Base-by-base conservation (phyloP, 2,797 vertebrate species). In the Natrix natrix region DNA sequence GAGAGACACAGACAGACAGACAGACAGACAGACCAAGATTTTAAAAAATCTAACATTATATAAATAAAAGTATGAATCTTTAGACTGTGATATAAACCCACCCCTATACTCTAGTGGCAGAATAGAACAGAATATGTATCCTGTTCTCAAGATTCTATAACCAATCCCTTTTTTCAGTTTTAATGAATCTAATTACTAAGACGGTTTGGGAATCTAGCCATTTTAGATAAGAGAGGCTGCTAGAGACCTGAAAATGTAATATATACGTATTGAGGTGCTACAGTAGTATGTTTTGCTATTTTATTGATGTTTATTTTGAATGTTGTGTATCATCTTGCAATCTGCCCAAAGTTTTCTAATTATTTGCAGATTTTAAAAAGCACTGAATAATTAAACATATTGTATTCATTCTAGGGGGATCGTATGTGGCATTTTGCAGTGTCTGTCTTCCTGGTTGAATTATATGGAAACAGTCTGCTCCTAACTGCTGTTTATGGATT, bases 381-480 rank as follows among this genome's bases (percentile, higher is more conserved):
- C 0, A 4, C 24, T 32, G 37, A 26, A 60, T 59, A 87, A 96
- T 6, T 32, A 1, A 94, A 55, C 93, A 0, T 91, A 2, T 95
- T 22, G 91, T 92, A 59, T 96, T 96, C 0, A 60, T 96, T 96
- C 0, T 97, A 99, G 99, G 99, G 99, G 1, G 99, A 99, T 96
- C 98, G 99, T 0, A 99, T 99, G 99, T 99, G 99, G 99, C 99
- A 99, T 97, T 99, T 99, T 52, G 99, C 99, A 0, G 99, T 99
- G 86, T 99, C 99, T 0, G 98, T 99, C 0, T 99, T 99, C 96
- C 97, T 99, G 97, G 99, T 99, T n/a, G 99, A 99, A 92, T 98
- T 99, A 28, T 99, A 99, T 7, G 99, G 99, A n/a, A 99, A 99
- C 98, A 99, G 98, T 95, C 98, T 99, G 48, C 98, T 99, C 90